These are phyloP conservation scores for Minunthozetes semirufus DNA, from an alignment of 2,888 invertebrate genomes.

Conservation along the genomic window DNA sequence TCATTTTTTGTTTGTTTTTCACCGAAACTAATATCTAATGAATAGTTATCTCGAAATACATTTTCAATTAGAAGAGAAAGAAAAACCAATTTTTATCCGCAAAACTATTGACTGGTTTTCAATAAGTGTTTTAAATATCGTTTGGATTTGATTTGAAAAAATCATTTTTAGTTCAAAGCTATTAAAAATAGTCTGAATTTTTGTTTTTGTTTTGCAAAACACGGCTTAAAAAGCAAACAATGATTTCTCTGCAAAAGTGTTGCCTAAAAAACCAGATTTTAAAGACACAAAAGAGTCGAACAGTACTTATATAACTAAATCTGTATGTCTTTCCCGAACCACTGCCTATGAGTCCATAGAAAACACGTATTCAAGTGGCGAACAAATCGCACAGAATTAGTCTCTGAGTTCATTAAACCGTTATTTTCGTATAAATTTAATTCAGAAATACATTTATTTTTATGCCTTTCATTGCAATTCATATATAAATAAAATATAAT, in stretches of 20 bases:
- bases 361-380: background rate
- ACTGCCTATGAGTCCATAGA: background rate
- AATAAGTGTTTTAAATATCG: too few relatives aligned
- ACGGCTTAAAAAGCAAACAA: too few relatives aligned
- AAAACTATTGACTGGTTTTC: background rate
- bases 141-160: background rate
- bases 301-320: too few relatives aligned
- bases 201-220: too few relatives aligned
- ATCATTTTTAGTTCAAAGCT: background rate
- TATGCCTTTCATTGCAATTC: background rate
- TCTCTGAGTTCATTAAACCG: slow-evolving; percentile 1
- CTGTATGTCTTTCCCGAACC: background rate
- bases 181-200: background rate
- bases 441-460: background rate
- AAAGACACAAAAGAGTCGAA: too few relatives aligned
- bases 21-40: background rate
- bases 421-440: background rate
- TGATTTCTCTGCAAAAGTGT: too few relatives aligned
- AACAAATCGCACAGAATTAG: background rate
- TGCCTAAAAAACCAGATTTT: too few relatives aligned
- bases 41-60: background rate
- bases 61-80: too few relatives aligned
- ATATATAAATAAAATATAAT: background rate
- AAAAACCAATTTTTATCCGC: too few relatives aligned
- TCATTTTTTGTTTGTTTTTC: background rate